A percentile compares a stretch with the other conserved stretches of the same genome.
phyloP scores from a whole-genome alignment of 2,113 vertebrate genomes.

The Pterocles burchelli region DNA sequence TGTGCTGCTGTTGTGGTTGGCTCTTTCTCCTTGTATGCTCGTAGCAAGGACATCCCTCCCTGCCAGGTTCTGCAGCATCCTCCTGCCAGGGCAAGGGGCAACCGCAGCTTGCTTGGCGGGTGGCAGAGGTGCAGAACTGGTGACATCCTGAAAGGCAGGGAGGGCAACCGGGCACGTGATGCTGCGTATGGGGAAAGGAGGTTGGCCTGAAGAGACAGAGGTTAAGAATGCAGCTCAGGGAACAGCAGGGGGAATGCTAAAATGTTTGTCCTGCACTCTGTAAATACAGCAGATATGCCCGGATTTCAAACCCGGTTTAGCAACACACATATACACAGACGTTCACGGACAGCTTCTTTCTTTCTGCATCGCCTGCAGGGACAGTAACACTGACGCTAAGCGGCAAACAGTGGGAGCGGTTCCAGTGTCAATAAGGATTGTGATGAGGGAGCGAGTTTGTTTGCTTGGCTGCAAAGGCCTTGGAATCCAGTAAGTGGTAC shows the following conservation, averaged over 20 bases:
- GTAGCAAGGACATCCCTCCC: not conserved
- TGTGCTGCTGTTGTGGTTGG: not conserved
- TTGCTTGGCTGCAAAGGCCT: conserved; percentile 24
- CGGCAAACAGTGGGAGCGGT: not conserved
- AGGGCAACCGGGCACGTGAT: not conserved
- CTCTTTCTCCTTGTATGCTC: fast-evolving
- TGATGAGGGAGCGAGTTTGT: not conserved
- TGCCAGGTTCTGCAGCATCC: not conserved
- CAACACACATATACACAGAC: fast-evolving
- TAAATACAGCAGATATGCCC: not conserved
- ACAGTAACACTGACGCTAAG: not conserved
- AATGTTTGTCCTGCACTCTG: conserved; percentile 30
- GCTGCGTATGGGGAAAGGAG: not conserved
- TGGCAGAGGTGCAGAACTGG: not conserved
- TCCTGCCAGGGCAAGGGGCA: not conserved
- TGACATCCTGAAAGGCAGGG: not conserved
- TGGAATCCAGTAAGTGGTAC: not conserved
- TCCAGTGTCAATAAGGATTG: conserved; percentile 5
- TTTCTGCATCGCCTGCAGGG: not conserved
- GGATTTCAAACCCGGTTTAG: not conserved
- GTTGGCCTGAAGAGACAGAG: not conserved
- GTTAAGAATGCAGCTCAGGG: not conserved
- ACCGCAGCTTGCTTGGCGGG: not conserved
- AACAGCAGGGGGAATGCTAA: not conserved
- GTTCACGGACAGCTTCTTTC: not conserved